phyloP scores from a whole-genome alignment of 2,888 invertebrate species.

The Eucriotettix oculatus region DNA sequence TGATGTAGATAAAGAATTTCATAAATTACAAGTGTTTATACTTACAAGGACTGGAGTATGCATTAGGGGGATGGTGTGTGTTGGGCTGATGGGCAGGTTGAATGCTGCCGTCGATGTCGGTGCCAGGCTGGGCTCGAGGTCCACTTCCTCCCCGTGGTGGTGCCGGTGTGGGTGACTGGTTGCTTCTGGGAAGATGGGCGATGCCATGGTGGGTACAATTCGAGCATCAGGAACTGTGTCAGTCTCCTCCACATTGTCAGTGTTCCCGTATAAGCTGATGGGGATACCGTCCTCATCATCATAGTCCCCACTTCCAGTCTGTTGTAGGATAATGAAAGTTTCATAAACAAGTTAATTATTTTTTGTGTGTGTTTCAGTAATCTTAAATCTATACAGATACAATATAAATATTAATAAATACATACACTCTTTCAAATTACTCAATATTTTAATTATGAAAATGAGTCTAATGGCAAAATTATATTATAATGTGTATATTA shows the following conservation, averaged over 20 bases:
- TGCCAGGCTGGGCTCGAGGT: not conserved
- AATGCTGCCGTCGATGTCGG: not conserved
- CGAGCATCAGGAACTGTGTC: constrained; percentile 18
- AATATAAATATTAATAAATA: too few species aligned
- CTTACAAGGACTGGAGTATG: constrained; percentile 20
- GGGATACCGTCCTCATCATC: constrained; percentile 23
- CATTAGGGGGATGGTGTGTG: constrained; percentile 12
- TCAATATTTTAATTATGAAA: too few species aligned
- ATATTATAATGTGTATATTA: too few species aligned
- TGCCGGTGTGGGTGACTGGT: constrained; percentile 26
- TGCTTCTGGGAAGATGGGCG: constrained; percentile 18
- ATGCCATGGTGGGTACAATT: constrained; percentile 23
- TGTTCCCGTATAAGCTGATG: constrained; percentile 23
- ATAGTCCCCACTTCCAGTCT: constrained; percentile 19
- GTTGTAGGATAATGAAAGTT: not conserved
- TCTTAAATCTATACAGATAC: too few species aligned
- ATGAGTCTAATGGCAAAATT: too few species aligned
- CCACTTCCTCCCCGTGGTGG: constrained; percentile 24
- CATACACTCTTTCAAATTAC: too few species aligned
- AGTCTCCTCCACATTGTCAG: constrained; percentile 25
- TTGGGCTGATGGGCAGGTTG: constrained; percentile 12
- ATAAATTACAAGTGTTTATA: too few species aligned
- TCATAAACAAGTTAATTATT: too few species aligned
- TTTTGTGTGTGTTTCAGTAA: too few species aligned
- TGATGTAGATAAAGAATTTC: too few species aligned